Base-by-base conservation (phyloP, 2,113 vertebrate genomes). In the Oriolus oriolus region DNA sequence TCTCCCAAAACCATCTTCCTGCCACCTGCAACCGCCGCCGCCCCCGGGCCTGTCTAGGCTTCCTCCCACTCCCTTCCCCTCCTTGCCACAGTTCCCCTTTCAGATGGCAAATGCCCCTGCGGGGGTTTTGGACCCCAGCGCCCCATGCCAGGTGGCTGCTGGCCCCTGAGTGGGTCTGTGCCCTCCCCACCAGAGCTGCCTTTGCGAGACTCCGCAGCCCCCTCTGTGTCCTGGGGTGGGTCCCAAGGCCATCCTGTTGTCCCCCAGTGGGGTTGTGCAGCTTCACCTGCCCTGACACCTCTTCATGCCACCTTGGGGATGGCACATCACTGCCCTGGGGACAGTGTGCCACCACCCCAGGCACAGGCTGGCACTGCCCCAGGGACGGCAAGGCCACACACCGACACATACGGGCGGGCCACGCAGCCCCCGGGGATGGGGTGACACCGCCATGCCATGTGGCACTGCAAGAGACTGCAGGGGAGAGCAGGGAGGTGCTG, bases 131-230 rank as follows among this genome's bases (percentile, higher is more conserved):
- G 45, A 26, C 10, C 8, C 15, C 41, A 30, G 12, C 18, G 24
- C 16, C 26, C n/a, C 6, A 3, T 42, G 53, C n/a, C 0, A 0
- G 28, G 63, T 54, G 70, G 70, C 79, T 82, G 56, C 60, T 74
- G 44, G 35, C 3, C 21, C 54, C 27, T 7, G 8, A 9, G 14
- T 1, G 8, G 10, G 14, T 66, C 52, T 3, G 13, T 76, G 44
- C 28, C 27, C 35, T 59, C 53, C 41, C 15, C 49, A 24, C 19
- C 6, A 3, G 27, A 26, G 57, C 30, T 39, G 70, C 86, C 33
- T 3, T 16, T 0, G 14, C 0, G 0, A 56, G 44, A 75, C 26
- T 56, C 57, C 0, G 0, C 13, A 28, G 26, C 61, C 42, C 9
- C 13, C 21, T 21, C 75, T 22, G 37, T 2, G 1, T 15, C 63